These are phyloP conservation scores for Mesitornis unicolor DNA, from an alignment of 2,113 vertebrate species.

Conservation along the genomic window DNA sequence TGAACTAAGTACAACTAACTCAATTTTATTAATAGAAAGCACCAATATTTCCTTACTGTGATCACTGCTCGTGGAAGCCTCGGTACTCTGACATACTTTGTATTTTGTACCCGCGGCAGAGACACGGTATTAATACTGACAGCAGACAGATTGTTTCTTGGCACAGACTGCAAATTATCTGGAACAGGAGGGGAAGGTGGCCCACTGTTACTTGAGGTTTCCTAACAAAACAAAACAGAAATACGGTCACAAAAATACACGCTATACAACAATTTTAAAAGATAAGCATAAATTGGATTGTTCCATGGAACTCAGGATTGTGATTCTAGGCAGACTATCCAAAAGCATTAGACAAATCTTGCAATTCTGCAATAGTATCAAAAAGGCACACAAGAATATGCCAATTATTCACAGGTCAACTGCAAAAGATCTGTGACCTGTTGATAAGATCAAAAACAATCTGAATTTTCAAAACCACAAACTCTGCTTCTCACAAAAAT, in stretches of 20 bases:
- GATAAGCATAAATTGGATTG: not conserved
- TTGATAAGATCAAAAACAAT: not conserved
- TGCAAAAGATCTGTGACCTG: not conserved
- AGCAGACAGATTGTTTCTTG: conserved; percentile 81
- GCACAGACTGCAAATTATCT: conserved; percentile 65
- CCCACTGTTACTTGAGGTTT: conserved; percentile 80
- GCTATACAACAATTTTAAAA: not conserved
- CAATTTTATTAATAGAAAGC: not conserved
- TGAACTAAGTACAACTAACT: not conserved
- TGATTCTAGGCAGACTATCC: not conserved
- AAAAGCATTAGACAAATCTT: not conserved
- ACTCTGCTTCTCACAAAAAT: not conserved
- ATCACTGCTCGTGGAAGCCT: conserved; percentile 80
- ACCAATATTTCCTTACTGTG: conserved; percentile 68
- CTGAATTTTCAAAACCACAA: not conserved
- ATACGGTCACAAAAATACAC: not conserved
- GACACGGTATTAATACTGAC: conserved; percentile 85
- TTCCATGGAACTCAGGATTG: not conserved
- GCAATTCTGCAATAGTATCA: not conserved
- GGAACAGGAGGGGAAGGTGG: conserved; percentile 81
- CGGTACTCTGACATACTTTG: conserved; percentile 82
- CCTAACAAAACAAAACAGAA: conserved; percentile 51
- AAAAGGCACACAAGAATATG: not conserved
- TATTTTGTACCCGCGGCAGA: conserved; percentile 76
- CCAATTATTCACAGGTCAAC: not conserved